Evolutionary conservation across 2,113 vertebrate species (phyloP).

Genomic region (Gambusia affinis): DNA sequence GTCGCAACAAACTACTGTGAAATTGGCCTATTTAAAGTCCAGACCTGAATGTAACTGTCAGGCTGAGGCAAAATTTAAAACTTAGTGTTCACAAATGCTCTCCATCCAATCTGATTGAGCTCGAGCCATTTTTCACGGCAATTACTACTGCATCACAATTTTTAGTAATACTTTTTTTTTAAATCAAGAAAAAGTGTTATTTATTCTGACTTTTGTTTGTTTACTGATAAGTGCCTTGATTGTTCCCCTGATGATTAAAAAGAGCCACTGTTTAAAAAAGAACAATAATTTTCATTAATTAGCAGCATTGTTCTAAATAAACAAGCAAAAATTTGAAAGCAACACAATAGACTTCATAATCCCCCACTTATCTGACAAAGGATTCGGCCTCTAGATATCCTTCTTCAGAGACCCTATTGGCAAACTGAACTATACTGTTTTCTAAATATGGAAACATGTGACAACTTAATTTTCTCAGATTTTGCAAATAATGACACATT

Average conservation of each 20-base stretch:
- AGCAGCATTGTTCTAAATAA: constrained; percentile 9
- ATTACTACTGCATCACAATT: too few species aligned
- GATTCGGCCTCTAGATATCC: constrained; percentile 7
- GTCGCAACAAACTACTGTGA: too few species aligned
- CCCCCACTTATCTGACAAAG: constrained; percentile 6
- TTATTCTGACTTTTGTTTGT: too few species aligned
- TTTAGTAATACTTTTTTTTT: too few species aligned
- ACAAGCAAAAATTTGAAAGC: constrained; percentile 5
- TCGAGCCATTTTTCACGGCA: too few species aligned
- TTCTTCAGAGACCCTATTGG: background rate
- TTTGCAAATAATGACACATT: constrained; percentile 14
- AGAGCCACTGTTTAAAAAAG: background rate
- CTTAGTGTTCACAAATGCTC: too few species aligned
- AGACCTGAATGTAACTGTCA: too few species aligned
- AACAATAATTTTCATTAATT: background rate
- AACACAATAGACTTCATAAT: constrained; percentile 5
- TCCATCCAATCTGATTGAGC: too few species aligned
- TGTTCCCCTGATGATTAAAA: background rate
- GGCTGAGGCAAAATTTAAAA: too few species aligned
- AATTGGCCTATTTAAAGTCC: too few species aligned
- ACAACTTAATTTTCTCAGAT: constrained; percentile 15
- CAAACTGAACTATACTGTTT: constrained; percentile 14
- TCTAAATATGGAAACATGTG: constrained; percentile 12
- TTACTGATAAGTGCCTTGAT: too few species aligned
- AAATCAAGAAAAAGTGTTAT: too few species aligned